Conservation (phyloP, 2,888 invertebrate genomes). For the Cheilosia scutellata region DNA sequence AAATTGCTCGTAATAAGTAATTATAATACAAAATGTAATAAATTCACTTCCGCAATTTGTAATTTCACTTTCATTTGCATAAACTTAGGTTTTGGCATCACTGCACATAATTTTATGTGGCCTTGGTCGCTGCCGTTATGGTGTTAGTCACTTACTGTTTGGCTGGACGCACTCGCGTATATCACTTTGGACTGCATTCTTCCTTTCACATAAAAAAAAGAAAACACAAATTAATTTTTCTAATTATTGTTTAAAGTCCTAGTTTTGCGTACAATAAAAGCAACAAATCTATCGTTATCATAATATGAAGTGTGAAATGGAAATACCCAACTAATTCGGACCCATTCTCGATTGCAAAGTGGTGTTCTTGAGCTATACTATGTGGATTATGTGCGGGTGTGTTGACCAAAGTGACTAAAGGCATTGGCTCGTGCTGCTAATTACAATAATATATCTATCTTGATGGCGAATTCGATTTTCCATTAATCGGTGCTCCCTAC, state of each 20-base stretch:
- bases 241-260: slow-evolving; percentile 72
- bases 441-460: slow-evolving; percentile 60
- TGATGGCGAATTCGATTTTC: slow-evolving; percentile 67
- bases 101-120: not conserved
- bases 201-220: slow-evolving; percentile 74
- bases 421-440: slow-evolving; percentile 74
- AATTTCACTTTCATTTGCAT: slow-evolving; percentile 5
- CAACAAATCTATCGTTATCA: slow-evolving; percentile 53
- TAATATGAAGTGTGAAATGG: slow-evolving; percentile 56
- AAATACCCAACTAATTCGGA: slow-evolving; percentile 56
- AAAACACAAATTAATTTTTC: slow-evolving; percentile 76
- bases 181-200: slow-evolving; percentile 69
- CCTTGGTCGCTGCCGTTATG: slow-evolving; percentile 43
- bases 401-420: slow-evolving; percentile 74
- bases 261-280: slow-evolving; percentile 55
- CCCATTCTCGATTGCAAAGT: slow-evolving; percentile 49
- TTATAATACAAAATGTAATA: slow-evolving; percentile 8
- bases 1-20: no score
- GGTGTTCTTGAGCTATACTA: slow-evolving; percentile 69
- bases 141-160: slow-evolving; percentile 63
- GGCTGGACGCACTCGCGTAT: slow-evolving; percentile 65
- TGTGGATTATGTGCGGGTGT: slow-evolving; percentile 76
- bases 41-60: not conserved
- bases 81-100: slow-evolving; percentile 43
- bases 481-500: slow-evolving; percentile 50